Evolutionary conservation across 2,113 vertebrate genomes (phyloP), one percentile per base, ranked within the genome.

Genomic region (Gadus chalcogrammus): DNA sequence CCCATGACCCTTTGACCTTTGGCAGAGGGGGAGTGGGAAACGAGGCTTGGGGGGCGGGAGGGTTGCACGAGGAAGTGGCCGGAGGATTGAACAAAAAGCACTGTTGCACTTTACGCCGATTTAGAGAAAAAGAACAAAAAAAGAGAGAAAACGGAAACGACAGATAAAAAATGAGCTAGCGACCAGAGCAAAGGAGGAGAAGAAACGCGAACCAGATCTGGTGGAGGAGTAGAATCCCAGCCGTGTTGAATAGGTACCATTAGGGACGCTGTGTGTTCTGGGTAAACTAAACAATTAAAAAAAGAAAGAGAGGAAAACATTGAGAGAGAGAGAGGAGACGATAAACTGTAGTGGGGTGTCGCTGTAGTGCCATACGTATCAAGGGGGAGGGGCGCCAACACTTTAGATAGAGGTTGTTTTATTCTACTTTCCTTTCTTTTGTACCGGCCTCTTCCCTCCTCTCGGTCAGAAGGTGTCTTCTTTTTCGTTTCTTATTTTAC

Each of bases 51-150:
- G n/a, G 55, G n/a, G 91, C 0, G 55, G 92, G 92, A 88, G 70
- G 65, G 68, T 20, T 22, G 64, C 76, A 12, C 70, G 76, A 72
- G 15, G 70, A 55, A 63, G 72, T 3, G 76, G 61, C 62, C 83
- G 81, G 80, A 78, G 77, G 82, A 88, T 92, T 92, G 93, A 94
- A 96, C 90, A 94, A 95, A 61, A 85, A 95, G 97, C 97, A 99
- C 97, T 98, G 91, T 94, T 97, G 97, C 96, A 99, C 97, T 99
- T 99, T 99, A 98, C 76, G 91, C 94, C 94, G 90, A 91, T 61
- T 70, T 77, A 58, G 69, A 72, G 24, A 81, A 77, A 80, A 75
- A 72, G 68, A 75, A 64, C 67, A 78, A 75, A 85, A 80, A 62
- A 82, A 48, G 73, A 69, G 79, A 28, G 75, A 67, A 86, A 48